Base-by-base conservation (phyloP, 2,797 vertebrate species). In the Aulostomus chinensis region DNA sequence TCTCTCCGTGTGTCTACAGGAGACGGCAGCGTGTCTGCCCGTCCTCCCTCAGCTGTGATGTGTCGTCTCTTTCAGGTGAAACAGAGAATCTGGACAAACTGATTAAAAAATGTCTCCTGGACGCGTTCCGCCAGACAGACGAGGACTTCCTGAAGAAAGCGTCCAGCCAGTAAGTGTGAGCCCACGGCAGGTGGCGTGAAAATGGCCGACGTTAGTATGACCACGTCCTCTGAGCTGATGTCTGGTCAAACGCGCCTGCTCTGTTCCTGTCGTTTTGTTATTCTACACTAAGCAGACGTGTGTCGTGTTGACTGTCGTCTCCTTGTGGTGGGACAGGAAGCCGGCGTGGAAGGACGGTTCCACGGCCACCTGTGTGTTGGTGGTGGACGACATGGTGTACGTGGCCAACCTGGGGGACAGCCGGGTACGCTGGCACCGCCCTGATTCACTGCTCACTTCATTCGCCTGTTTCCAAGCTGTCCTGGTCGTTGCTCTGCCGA, bases 321-420 rank as follows among this genome's bases (percentile, higher is more conserved):
- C 10, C 1, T 43, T 29, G 32, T 41, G n/a, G 9, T 58, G 3
- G 2, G 47, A 49, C 78, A 99, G 97, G 89, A 99, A 99, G 60
- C 97, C 97, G 0, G 94, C 93, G 0, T 99, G 97, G 97, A 99
- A 98, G 66, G 97, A 99, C 20, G 97, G 97, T n/a, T 94, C 94
- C 54, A 99, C 97, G 3, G 97, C 95, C 13, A 96, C 95, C 1
- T 98, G 96, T 35, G 76, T 96, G 32, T 81, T 98, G 38, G 93
- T 91, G 48, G 93, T 97, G 0, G 93, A 98, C 72, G 92, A 96
- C 53, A 80, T 69, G 49, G 83, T 95, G 14, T 99, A 97, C 33
- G 94, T 98, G 46, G 94, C 96, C 78, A 99, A 95, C 70, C 93
- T 99, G 0, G 97, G 96, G 38, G 97, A 99, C 80, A 98, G 97